Conservation (phyloP, 2,888 invertebrate genomes). For the Ligdia adustata region DNA sequence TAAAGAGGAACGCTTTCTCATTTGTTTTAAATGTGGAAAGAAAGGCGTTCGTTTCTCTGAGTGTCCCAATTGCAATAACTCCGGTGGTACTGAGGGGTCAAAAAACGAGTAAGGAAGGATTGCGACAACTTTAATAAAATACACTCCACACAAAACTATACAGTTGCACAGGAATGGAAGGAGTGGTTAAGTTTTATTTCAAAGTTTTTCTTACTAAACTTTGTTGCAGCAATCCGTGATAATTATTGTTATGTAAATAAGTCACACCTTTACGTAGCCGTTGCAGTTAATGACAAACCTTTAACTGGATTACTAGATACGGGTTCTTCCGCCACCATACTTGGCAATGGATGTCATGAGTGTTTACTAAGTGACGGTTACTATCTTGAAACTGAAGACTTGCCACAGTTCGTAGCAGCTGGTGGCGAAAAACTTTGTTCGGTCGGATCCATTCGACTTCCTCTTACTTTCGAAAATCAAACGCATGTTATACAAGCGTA, state of each 20-base stretch:
- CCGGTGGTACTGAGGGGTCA: background rate
- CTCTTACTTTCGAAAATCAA: conserved; percentile 4
- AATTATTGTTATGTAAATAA: background rate
- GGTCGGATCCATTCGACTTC: conserved; percentile 6
- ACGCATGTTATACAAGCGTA: background rate
- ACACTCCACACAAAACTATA: no score
- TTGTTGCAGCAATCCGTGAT: background rate
- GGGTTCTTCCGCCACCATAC: conserved; percentile 8
- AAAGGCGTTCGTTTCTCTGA: conserved; percentile 3
- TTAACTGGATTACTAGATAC: background rate
- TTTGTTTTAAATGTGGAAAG: conserved; percentile 19
- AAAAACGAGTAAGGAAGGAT: conserved; percentile 17
- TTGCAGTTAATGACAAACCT: background rate
- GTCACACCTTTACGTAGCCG: background rate
- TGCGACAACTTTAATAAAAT: background rate
- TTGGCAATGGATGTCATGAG: conserved; percentile 7
- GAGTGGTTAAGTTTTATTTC: background rate
- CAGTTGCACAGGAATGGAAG: background rate
- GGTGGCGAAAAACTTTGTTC: conserved; percentile 4
- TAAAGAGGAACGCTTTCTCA: background rate
- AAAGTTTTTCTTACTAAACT: background rate
- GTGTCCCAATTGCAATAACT: conserved; percentile 8
- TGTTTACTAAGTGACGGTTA: background rate
- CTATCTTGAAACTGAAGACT: background rate
- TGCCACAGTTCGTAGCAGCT: conserved; percentile 1